A percentile compares a stretch with the other conserved stretches of the same genome.
These are phyloP conservation scores for Imbricaverruca yamaguchii DNA, from an alignment of 2,888 invertebrate genomes.

Conservation along the genomic window DNA sequence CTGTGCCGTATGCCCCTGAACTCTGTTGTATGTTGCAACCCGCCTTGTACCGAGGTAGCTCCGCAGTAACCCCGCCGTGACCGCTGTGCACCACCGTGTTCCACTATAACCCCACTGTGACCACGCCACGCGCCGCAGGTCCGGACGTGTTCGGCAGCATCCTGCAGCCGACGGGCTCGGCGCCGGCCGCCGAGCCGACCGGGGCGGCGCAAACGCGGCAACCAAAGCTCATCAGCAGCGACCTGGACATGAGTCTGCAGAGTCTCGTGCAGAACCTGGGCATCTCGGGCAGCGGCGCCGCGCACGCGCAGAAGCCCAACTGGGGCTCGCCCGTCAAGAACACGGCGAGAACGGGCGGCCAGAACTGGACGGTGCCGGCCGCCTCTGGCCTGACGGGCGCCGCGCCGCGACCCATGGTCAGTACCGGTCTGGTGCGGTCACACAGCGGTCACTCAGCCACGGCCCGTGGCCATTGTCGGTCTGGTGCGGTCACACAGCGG, in stretches of 20 bases:
- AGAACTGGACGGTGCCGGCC: conserved; percentile 3
- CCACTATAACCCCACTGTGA: too few species aligned
- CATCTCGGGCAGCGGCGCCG: conserved; percentile 26
- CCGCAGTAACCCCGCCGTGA: too few species aligned
- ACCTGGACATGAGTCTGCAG: conserved; percentile 32
- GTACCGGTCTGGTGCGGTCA: background rate
- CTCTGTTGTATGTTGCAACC: too few species aligned
- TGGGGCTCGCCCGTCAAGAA: conserved; percentile 12
- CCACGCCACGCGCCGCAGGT: conserved; percentile 42
- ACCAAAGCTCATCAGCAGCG: conserved; percentile 32
- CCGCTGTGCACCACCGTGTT: too few species aligned
- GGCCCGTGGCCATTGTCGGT: too few species aligned
- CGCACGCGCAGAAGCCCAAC: background rate
- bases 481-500: too few species aligned
- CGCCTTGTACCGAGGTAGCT: too few species aligned
- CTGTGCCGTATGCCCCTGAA: too few species aligned
- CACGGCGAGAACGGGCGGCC: conserved; percentile 1
- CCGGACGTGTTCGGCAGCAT: conserved; percentile 68
- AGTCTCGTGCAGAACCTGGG: conserved; percentile 33
- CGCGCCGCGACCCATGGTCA: background rate
- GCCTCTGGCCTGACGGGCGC: background rate
- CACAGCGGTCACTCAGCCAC: too few species aligned
- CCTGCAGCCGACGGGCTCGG: conserved; percentile 51
- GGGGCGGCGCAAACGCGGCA: conserved; percentile 20
- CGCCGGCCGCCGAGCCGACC: conserved; percentile 13